phyloP scores from a whole-genome alignment of 2,113 vertebrate species.

The Anolis carolinensis region DNA sequence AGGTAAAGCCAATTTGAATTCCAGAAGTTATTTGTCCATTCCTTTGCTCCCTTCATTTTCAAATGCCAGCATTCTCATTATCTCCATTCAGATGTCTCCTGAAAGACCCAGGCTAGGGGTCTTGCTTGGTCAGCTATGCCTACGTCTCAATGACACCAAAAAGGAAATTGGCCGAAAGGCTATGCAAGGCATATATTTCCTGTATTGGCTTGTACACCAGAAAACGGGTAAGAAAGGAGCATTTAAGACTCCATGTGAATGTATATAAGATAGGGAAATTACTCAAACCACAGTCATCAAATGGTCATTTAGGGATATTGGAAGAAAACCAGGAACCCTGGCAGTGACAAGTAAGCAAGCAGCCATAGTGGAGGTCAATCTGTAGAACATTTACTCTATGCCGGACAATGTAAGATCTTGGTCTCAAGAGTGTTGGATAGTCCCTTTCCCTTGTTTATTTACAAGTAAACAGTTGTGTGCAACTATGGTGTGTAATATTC shows the following conservation, averaged over 20 bases:
- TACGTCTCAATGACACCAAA: slow-evolving; percentile 54
- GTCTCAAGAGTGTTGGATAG: too few relatives aligned
- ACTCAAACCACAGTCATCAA: neutral
- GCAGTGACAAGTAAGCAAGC: too few relatives aligned
- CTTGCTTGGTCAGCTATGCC: slow-evolving; percentile 63
- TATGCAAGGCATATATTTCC: slow-evolving; percentile 58
- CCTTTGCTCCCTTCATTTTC: neutral
- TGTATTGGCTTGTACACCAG: slow-evolving; percentile 59
- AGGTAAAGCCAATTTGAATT: neutral
- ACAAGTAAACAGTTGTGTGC: too few relatives aligned
- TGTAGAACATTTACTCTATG: too few relatives aligned
- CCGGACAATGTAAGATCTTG: too few relatives aligned
- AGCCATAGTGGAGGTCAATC: too few relatives aligned
- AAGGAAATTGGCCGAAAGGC: slow-evolving; percentile 56
- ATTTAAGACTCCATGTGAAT: neutral
- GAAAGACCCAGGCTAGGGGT: slow-evolving; percentile 51
- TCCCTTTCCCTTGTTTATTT: too few relatives aligned
- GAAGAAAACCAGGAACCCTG: too few relatives aligned
- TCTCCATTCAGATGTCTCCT: slow-evolving; percentile 43
- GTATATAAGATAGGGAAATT: neutral
- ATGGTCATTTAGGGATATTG: too few relatives aligned
- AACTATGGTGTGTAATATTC: too few relatives aligned
- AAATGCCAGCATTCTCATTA: neutral
- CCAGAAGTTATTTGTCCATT: neutral
- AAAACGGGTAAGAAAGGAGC: slow-evolving; percentile 55